Conservation (phyloP, 2,888 invertebrate species). For the Hipparchia semele region DNA sequence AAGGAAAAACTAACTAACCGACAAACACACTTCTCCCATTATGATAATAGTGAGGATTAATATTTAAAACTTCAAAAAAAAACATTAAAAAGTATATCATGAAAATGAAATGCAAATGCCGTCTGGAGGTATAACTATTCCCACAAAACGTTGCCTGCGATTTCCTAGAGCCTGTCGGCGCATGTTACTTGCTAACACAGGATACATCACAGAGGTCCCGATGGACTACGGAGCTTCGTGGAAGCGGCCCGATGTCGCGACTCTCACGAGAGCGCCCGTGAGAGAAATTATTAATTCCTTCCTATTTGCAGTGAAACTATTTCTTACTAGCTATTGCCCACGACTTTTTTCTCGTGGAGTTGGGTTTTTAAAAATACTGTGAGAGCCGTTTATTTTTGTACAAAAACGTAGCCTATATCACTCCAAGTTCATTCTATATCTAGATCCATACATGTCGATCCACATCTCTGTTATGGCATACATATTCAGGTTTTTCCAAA, state of each 20-base stretch:
- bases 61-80: too few species aligned
- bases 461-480: too few species aligned
- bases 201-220: slow-evolving; percentile 1
- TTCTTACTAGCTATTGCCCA: neutral
- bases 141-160: slow-evolving; percentile 11
- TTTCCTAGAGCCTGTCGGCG: slow-evolving; percentile 11
- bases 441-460: too few species aligned
- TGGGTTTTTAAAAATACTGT: too few species aligned
- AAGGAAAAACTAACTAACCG: too few species aligned
- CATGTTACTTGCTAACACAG: neutral
- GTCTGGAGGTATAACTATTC: neutral
- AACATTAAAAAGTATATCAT: neutral
- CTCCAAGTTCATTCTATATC: too few species aligned
- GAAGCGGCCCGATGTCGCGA: neutral
- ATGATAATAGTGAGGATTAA: too few species aligned
- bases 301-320: neutral
- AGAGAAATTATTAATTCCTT: neutral
- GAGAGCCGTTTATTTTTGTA: too few species aligned
- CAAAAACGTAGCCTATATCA: too few species aligned
- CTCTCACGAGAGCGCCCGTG: slow-evolving; percentile 9
- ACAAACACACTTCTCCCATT: too few species aligned
- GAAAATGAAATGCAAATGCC: slow-evolving; percentile 11
- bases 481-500: too few species aligned
- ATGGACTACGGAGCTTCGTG: slow-evolving; percentile 2
- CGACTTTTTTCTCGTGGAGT: too few species aligned